Conservation (phyloP, 2,113 vertebrate genomes). For the Carassius auratus region DNA sequence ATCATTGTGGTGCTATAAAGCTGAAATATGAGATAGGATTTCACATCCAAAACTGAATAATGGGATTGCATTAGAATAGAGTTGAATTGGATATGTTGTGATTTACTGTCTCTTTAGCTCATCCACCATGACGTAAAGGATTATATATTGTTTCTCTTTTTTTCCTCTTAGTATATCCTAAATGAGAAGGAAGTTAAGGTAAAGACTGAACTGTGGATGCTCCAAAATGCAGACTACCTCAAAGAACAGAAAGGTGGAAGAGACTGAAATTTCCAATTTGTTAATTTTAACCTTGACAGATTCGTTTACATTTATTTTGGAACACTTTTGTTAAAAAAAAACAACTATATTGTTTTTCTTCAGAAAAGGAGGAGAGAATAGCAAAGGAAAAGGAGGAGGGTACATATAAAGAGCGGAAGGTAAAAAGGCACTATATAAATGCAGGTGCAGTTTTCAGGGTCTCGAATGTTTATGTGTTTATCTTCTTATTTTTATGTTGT, state of each 20-base stretch:
- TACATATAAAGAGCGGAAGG: conserved; percentile 96
- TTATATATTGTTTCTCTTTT: background rate
- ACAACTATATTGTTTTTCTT: conserved; percentile 57
- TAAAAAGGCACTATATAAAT: conserved; percentile 55
- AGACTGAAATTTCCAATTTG: background rate
- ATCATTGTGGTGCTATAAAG: background rate
- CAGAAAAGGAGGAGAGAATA: conserved; percentile 94
- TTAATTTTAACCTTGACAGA: background rate
- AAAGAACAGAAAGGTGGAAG: conserved; percentile 91
- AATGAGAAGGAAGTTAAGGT: conserved; percentile 87
- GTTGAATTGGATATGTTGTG: background rate
- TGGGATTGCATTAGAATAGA: background rate
- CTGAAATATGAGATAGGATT: background rate
- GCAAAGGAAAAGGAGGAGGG: conserved; percentile 96
- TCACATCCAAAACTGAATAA: conserved; percentile 7
- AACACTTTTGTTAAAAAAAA: background rate
- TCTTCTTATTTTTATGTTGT: background rate
- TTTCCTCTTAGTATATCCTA: conserved; percentile 86
- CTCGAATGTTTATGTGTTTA: background rate
- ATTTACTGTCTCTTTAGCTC: background rate
- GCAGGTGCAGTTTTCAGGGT: background rate
- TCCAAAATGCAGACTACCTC: conserved; percentile 93
- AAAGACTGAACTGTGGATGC: conserved; percentile 96
- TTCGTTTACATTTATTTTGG: background rate
- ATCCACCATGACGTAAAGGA: background rate